Evolutionary conservation across 2,113 vertebrate species (phyloP).

Genomic region (Podocnemis expansa): DNA sequence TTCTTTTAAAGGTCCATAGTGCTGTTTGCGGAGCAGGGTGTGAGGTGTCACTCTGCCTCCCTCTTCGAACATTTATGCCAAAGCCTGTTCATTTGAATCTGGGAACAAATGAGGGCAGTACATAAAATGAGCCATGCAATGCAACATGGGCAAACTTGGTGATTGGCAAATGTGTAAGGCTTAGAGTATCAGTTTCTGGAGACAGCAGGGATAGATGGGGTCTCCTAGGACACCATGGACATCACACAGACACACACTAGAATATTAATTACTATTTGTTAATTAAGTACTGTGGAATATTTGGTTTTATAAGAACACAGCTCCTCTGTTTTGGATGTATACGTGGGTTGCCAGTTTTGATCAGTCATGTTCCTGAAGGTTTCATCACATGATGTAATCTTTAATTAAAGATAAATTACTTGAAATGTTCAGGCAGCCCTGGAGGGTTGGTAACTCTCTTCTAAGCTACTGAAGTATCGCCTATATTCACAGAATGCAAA

Average conservation of each 20-base stretch:
- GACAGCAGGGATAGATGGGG: not conserved
- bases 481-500: not conserved
- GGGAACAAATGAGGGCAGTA: not conserved
- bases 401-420: not conserved
- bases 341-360: not conserved
- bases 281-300: constrained; percentile 50
- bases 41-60: not conserved
- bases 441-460: not conserved
- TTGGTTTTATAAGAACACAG: not conserved
- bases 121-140: not conserved
- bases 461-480: not conserved
- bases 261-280: constrained; percentile 32
- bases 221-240: not conserved
- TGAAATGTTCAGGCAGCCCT: not conserved
- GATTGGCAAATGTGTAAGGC: not conserved
- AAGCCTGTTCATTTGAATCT: not conserved
- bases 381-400: not conserved
- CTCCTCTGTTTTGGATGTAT: not conserved
- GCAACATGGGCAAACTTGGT: not conserved
- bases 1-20: not conserved
- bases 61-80: accelerated
- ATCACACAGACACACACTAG: not conserved
- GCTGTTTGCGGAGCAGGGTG: accelerated
- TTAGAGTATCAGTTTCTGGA: not conserved
- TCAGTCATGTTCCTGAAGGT: not conserved